phyloP scores from a whole-genome alignment of 2,797 vertebrate genomes.

The Manis javanica region DNA sequence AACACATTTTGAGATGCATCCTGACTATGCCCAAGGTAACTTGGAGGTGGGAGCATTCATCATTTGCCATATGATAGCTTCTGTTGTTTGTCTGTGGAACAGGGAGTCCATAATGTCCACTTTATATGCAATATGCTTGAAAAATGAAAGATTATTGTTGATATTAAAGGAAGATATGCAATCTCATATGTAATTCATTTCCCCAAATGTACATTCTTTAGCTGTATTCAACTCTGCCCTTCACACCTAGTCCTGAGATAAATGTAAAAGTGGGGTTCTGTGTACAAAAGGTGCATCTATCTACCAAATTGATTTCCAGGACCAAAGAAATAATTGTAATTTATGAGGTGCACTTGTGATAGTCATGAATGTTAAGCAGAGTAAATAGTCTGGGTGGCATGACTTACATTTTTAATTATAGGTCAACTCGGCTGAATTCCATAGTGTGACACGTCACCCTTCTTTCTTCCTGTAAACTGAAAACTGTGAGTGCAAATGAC shows the following conservation, averaged over 20 bases:
- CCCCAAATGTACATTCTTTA: slow-evolving; percentile 2
- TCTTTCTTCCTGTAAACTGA: slow-evolving; percentile 25
- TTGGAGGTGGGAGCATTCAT: slow-evolving; percentile 50
- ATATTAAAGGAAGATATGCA: slow-evolving; percentile 37
- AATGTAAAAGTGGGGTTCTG: slow-evolving; percentile 43
- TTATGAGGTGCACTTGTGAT: slow-evolving; percentile 66
- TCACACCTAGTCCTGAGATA: slow-evolving; percentile 44
- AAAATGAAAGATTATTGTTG: slow-evolving; percentile 68
- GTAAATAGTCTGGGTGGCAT: background rate
- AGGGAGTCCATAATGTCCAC: slow-evolving; percentile 40
- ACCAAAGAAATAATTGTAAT: slow-evolving; percentile 63
- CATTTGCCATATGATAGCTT: slow-evolving; percentile 51
- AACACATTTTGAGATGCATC: slow-evolving; percentile 4
- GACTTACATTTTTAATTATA: slow-evolving; percentile 76
- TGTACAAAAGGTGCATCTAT: background rate
- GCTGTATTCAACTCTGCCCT: slow-evolving; percentile 1
- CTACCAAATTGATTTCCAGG: slow-evolving; percentile 63
- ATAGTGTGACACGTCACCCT: background rate
- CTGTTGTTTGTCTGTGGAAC: slow-evolving; percentile 31
- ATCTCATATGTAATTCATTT: slow-evolving; percentile 44
- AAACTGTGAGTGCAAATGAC: background rate
- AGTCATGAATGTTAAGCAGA: slow-evolving; percentile 70
- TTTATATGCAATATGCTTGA: slow-evolving; percentile 64
- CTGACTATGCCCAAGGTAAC: slow-evolving; percentile 34
- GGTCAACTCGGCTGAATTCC: slow-evolving; percentile 59